Conservation (phyloP, 2,113 vertebrate species). For the Oenanthe melanoleuca region DNA sequence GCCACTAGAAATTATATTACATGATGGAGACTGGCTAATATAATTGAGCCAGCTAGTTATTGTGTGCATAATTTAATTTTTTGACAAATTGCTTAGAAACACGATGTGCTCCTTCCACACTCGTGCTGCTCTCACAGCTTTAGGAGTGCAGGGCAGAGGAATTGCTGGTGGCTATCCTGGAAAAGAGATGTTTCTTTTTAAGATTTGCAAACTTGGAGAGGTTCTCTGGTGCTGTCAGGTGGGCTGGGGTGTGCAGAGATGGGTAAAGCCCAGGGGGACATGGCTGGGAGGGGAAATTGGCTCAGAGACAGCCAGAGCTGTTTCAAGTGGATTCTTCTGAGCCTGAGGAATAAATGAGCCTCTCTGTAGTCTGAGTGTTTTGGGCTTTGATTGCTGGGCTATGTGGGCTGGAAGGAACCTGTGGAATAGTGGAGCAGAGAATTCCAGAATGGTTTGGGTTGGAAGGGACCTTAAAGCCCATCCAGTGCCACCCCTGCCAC, state of each 20-base stretch:
- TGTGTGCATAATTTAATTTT: conserved; percentile 71
- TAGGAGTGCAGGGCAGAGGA: not conserved
- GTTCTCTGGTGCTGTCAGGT: not conserved
- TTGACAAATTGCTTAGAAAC: conserved; percentile 70
- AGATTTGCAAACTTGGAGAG: not conserved
- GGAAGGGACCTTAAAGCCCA: not conserved
- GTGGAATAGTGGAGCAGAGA: not conserved
- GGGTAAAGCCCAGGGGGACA: not conserved
- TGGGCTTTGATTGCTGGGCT: not conserved
- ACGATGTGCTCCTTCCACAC: conserved; percentile 26
- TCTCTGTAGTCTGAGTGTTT: not conserved
- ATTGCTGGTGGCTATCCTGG: not conserved
- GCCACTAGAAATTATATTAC: conserved; percentile 69
- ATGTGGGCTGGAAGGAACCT: not conserved
- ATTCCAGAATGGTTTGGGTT: not conserved
- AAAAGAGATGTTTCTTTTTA: not conserved
- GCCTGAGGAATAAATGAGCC: not conserved
- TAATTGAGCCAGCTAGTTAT: conserved; percentile 69
- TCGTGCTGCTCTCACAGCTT: not conserved
- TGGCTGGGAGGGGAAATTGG: not conserved
- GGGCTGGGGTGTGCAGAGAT: not conserved
- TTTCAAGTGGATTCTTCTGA: not conserved
- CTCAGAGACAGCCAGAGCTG: not conserved
- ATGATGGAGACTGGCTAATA: conserved; percentile 66
- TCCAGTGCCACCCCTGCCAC: too few species aligned